Conservation (phyloP, 2,113 vertebrate genomes). For the Pan paniscus region DNA sequence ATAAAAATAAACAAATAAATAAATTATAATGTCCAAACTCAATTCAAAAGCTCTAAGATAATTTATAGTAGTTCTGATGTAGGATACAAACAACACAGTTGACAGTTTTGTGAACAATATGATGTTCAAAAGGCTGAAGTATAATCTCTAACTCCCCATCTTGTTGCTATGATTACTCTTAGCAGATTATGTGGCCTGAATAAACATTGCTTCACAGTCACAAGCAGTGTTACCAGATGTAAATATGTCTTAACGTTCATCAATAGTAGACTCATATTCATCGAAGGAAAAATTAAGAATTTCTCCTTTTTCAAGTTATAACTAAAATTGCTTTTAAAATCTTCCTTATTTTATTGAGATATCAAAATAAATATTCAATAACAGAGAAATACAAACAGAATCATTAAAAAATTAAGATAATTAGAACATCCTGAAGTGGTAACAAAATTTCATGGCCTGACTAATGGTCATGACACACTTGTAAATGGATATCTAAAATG, state of each 20-base stretch:
- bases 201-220: not conserved
- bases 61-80: not conserved
- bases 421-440: constrained; percentile 43
- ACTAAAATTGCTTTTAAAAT: not conserved
- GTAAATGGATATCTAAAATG: not conserved
- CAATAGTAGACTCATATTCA: not conserved
- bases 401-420: constrained; percentile 51
- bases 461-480: not conserved
- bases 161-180: not conserved
- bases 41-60: not conserved
- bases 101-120: not conserved
- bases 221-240: not conserved
- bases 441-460: constrained; percentile 9
- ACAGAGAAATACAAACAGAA: constrained; percentile 39
- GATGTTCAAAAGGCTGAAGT: not conserved
- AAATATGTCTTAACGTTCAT: not conserved
- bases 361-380: constrained; percentile 34
- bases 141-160: not conserved
- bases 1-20: no score
- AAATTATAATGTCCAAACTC: not conserved
- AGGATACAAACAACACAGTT: not conserved
- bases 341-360: not conserved
- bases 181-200: not conserved
- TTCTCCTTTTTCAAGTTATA: not conserved
- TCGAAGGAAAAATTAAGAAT: not conserved